A percentile compares a stretch with the other conserved stretches of the same genome.
Conservation (phyloP, 2,797 vertebrate genomes). For the Tamandua tetradactyla region DNA sequence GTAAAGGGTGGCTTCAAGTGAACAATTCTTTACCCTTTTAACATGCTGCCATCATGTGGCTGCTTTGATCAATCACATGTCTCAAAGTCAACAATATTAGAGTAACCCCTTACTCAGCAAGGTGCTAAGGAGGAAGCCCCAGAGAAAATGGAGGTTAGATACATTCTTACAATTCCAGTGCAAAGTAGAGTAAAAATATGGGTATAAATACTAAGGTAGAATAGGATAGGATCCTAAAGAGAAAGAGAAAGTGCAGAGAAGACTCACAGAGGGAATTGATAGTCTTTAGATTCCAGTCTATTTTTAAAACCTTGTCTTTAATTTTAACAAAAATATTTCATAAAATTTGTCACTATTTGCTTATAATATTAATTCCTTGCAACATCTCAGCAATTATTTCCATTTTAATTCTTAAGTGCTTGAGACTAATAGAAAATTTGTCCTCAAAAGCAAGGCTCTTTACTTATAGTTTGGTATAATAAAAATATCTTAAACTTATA, state of each 20-base stretch:
- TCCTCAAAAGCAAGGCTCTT: not conserved
- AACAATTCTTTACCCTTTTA: slow-evolving; percentile 76
- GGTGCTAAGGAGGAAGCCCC: not conserved
- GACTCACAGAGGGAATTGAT: not conserved
- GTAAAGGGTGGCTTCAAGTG: not conserved
- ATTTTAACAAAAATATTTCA: not conserved
- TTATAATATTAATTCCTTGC: not conserved
- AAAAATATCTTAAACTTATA: not conserved
- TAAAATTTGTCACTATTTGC: not conserved
- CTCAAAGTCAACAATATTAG: not conserved
- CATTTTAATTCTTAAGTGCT: slow-evolving; percentile 1
- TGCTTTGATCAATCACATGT: slow-evolving; percentile 54
- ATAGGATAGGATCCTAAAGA: not conserved
- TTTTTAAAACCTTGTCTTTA: not conserved
- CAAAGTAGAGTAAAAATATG: not conserved
- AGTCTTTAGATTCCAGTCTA: not conserved
- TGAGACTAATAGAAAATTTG: not conserved
- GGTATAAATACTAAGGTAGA: not conserved
- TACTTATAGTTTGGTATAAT: not conserved
- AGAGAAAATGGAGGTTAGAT: not conserved
- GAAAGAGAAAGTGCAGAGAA: not conserved
- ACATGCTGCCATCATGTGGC: slow-evolving; percentile 85
- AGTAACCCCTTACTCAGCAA: not conserved
- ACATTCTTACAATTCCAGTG: not conserved
- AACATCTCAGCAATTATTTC: not conserved